Evolutionary conservation across 2,888 invertebrate species (phyloP).

Genomic region (Anarsia innoxiella): DNA sequence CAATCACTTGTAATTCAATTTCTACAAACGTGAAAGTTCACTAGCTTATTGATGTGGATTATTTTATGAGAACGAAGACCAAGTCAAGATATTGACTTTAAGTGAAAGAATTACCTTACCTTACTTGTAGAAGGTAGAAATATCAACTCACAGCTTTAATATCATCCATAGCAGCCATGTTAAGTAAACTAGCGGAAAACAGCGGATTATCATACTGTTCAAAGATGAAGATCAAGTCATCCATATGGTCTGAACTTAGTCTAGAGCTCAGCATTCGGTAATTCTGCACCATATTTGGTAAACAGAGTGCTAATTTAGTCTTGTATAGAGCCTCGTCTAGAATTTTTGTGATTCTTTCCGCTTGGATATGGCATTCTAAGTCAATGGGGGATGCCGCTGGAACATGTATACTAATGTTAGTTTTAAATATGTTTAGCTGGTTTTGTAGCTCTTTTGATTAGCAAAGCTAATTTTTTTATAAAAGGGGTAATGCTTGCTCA

Average conservation of each 20-base stretch:
- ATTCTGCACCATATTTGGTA: slow-evolving; percentile 53
- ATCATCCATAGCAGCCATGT: slow-evolving; percentile 55
- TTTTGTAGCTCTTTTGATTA: too few species aligned
- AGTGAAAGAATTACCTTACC: too few species aligned
- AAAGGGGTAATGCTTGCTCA: too few species aligned
- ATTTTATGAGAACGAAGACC: too few species aligned
- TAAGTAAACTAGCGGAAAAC: slow-evolving; percentile 49
- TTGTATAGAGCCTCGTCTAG: slow-evolving; percentile 65
- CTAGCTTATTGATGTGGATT: not conserved
- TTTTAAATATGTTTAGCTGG: too few species aligned
- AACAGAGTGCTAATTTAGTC: slow-evolving; percentile 56
- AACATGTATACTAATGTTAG: too few species aligned
- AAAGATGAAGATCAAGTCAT: slow-evolving; percentile 56
- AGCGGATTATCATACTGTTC: slow-evolving; percentile 63
- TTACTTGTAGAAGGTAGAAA: too few species aligned
- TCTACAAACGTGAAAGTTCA: not conserved
- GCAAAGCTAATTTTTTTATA: too few species aligned
- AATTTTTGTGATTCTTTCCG: slow-evolving; percentile 69
- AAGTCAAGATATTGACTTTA: too few species aligned
- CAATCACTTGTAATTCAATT: too few species aligned
- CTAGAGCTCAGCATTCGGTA: slow-evolving; percentile 41
- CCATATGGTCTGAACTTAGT: slow-evolving; percentile 46
- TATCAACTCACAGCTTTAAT: slow-evolving; percentile 45
- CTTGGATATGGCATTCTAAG: slow-evolving; percentile 68
- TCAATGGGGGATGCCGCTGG: slow-evolving; percentile 61